Evolutionary conservation across 2,113 vertebrate species (phyloP), one percentile per base, ranked within the genome.

Genomic region (Morone saxatilis): DNA sequence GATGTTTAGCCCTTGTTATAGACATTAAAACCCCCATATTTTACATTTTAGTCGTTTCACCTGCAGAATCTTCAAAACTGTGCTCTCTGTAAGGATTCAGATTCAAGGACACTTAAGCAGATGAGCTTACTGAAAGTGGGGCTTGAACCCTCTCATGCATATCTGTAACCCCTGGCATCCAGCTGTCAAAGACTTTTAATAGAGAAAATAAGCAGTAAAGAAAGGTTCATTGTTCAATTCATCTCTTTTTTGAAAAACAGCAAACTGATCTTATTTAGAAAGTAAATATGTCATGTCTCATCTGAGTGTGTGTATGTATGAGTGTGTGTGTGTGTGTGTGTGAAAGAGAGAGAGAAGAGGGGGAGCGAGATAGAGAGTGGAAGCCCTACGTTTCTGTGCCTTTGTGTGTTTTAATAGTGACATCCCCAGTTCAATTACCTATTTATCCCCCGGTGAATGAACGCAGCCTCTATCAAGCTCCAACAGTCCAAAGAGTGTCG

Each of bases 391-490:
- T 79, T 48, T 69, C 19, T 59, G 57, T 40, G 12, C n/a, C 71
- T 87, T 78, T 85, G 63, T 88, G 67, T 50, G 70, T 89, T 87
- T 87, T 79, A 85, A 85, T 67, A 57, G 65, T 68, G 56, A 79
- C 72, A 85, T 79, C 67, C 70, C 11, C 53, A 17, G 65, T 86
- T 90, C 75, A 92, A 85, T 93, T 80, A 89, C 82, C 80, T 73
- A 45, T 83, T 92, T 89, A 88, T 92, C 87, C 75, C 80, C 66
- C 5, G 47, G 69, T 81, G 74, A 85, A 84, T 80, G 85, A 88
- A 75, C 59, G 1, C 81, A 69, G 62, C 76, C 31, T 78, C 72
- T 71, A 71, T 83, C 78, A 73, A 78, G 76, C 80, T 86, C 70
- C 71, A 54, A 48, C 81, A 85, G 71, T 79, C 79, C 68, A 14